phyloP scores from a whole-genome alignment of 2,797 vertebrate genomes.

The Melanotaenia pygmaea region DNA sequence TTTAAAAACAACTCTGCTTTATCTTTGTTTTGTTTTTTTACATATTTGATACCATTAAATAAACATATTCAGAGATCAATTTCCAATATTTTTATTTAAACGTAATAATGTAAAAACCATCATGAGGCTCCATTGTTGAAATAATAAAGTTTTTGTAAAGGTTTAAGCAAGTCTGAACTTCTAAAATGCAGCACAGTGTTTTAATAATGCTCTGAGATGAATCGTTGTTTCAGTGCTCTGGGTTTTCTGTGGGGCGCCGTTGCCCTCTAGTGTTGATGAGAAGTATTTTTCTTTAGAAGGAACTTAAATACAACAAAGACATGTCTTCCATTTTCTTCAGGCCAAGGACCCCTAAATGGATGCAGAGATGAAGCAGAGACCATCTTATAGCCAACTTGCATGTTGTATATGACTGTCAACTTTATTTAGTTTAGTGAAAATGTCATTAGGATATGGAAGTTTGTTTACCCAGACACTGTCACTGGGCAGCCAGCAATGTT shows the following conservation, averaged over 20 bases:
- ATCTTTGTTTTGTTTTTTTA: slow-evolving; percentile 48
- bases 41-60: slow-evolving; percentile 43
- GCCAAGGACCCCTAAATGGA: not conserved
- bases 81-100: slow-evolving; percentile 30
- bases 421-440: too few species aligned
- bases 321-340: not conserved
- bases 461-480: too few species aligned
- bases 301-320: slow-evolving; percentile 5
- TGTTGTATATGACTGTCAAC: too few species aligned
- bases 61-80: slow-evolving; percentile 20
- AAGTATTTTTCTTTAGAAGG: slow-evolving; percentile 28
- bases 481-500: too few species aligned
- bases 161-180: slow-evolving; percentile 39
- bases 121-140: not conserved
- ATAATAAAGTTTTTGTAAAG: slow-evolving; percentile 20
- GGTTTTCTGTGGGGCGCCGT: slow-evolving; percentile 49
- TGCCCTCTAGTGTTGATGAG: slow-evolving; percentile 73
- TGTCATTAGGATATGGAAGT: too few species aligned
- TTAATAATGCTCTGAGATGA: not conserved
- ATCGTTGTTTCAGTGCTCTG: not conserved
- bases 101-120: slow-evolving; percentile 15
- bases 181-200: slow-evolving; percentile 4
- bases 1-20: slow-evolving; percentile 20
- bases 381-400: not conserved
- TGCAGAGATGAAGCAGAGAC: not conserved